phyloP scores from a whole-genome alignment of 2,113 vertebrate species.

The Dolichallabes microphthalmus region DNA sequence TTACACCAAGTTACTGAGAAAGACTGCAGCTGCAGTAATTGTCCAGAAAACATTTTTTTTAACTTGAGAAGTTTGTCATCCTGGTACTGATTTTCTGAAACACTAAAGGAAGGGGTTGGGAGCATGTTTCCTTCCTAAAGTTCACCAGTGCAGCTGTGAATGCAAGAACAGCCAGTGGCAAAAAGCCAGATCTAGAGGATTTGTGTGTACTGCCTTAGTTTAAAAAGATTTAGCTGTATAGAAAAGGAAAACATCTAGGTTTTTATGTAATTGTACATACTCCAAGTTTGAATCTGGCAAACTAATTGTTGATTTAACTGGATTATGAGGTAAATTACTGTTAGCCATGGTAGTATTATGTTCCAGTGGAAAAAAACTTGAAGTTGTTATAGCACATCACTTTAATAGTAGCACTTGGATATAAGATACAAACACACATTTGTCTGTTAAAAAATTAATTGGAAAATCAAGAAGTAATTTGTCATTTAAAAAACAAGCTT shows the following conservation, averaged over 20 bases:
- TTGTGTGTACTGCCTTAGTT: background rate
- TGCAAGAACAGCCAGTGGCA: constrained; percentile 29
- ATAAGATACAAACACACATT: constrained; percentile 24
- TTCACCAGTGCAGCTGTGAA: constrained; percentile 22
- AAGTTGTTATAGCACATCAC: background rate
- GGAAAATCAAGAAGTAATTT: constrained; percentile 51
- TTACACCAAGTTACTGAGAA: background rate
- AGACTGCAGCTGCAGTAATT: constrained; percentile 20
- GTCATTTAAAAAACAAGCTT: constrained; percentile 58
- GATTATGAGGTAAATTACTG: background rate
- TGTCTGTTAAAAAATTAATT: constrained; percentile 59
- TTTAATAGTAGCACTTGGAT: background rate
- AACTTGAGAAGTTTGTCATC: constrained; percentile 15
- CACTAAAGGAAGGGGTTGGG: constrained; percentile 38
- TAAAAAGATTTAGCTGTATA: background rate
- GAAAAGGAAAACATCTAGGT: background rate
- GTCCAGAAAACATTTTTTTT: background rate
- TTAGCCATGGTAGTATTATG: background rate
- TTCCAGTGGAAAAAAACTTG: background rate
- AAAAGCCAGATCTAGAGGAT: background rate
- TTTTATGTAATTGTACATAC: background rate
- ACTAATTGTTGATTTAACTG: background rate
- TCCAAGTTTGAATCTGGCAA: background rate
- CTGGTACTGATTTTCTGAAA: constrained; percentile 13
- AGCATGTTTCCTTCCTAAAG: constrained; percentile 43